A percentile compares a stretch with the other conserved stretches of the same genome.
phyloP scores from a whole-genome alignment of 2,113 vertebrate species.

The Percopsis transmontana region DNA sequence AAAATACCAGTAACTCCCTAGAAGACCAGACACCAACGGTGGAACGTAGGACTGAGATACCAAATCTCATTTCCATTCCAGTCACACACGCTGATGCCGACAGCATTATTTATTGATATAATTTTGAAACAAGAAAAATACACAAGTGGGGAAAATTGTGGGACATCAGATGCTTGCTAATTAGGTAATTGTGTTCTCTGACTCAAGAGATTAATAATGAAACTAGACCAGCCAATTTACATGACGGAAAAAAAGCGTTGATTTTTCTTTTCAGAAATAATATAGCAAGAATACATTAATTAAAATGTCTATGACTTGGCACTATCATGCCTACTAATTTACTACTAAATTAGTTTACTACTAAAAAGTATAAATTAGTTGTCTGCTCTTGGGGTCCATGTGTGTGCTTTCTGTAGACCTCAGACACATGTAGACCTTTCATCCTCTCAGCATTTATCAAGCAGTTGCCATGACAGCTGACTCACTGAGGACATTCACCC shows the following conservation, averaged over 20 bases:
- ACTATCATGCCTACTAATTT: background rate
- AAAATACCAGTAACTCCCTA: conserved; percentile 72
- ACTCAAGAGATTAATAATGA: conserved; percentile 26
- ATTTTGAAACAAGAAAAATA: conserved; percentile 46
- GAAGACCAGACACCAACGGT: conserved; percentile 60
- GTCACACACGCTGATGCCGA: conserved; percentile 50
- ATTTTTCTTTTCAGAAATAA: conserved; percentile 3
- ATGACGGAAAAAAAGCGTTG: background rate
- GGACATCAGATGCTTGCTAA: conserved; percentile 34
- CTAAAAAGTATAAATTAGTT: background rate
- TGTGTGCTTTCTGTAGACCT: conserved; percentile 11
- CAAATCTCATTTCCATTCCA: conserved; percentile 70
- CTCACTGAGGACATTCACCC: conserved; percentile 48
- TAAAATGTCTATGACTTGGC: background rate
- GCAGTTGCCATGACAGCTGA: conserved; percentile 60
- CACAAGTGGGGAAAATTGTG: conserved; percentile 9
- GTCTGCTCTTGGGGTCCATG: background rate
- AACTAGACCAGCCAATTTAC: conserved; percentile 3
- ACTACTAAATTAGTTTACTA: no score
- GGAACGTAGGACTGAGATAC: conserved; percentile 46
- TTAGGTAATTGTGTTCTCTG: conserved; percentile 19
- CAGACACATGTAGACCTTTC: conserved; percentile 25
- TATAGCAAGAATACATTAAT: conserved; percentile 16
- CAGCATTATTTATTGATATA: conserved; percentile 54
- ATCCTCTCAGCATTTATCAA: conserved; percentile 32